These are phyloP conservation scores for Stegodyphus mimosarum DNA, from an alignment of 1,140 invertebrate genomes.

Conservation along the genomic window DNA sequence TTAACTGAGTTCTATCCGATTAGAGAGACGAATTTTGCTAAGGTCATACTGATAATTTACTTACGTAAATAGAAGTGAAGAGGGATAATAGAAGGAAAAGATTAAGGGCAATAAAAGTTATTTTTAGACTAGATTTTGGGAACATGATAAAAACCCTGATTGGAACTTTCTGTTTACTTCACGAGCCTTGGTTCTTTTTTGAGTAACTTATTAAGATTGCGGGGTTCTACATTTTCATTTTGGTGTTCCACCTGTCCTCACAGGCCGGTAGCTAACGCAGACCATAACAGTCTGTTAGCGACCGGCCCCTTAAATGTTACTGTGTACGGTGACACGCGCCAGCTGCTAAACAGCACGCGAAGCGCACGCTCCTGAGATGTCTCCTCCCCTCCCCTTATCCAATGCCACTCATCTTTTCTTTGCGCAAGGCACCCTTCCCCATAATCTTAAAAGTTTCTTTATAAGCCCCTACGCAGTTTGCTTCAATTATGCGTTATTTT, in stretches of 20 bases:
- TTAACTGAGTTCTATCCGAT: no score
- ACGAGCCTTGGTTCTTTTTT: slow-evolving; percentile 16
- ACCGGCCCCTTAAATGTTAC: slow-evolving; percentile 17
- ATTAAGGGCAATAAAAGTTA: no score
- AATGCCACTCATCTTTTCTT: no score
- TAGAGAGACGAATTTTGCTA: no score
- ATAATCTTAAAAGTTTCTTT: background rate
- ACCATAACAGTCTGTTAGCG: slow-evolving; percentile 22
- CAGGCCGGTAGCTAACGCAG: slow-evolving; percentile 21
- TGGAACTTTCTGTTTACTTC: background rate
- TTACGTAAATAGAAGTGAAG: no score
- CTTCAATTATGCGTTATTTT: slow-evolving; percentile 4
- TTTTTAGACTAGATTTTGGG: no score
- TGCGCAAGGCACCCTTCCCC: background rate
- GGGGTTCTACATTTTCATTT: slow-evolving; percentile 6
- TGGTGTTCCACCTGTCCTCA: slow-evolving; percentile 49
- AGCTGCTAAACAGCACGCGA: slow-evolving; percentile 52
- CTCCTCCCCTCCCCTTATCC: background rate
- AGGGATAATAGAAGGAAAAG: no score
- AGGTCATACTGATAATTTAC: no score
- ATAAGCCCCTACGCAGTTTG: background rate
- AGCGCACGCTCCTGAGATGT: background rate
- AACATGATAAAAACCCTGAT: no score
- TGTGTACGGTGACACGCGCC: slow-evolving; percentile 51
- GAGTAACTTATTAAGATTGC: background rate